Evolutionary conservation across 2,888 invertebrate genomes (phyloP).

Genomic region (Mimas tiliae): DNA sequence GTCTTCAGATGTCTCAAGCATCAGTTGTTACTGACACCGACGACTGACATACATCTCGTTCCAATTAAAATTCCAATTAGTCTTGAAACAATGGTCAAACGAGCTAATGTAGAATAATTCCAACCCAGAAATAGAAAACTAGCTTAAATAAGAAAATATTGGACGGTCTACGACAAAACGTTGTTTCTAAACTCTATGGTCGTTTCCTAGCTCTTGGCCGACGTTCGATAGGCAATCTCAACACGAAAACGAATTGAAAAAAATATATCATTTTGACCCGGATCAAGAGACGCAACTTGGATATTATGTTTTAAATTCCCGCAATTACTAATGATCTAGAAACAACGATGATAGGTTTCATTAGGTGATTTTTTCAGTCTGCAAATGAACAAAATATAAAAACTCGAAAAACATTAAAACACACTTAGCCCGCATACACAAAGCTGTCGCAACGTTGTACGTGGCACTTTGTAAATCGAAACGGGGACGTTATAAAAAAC

Average conservation of each 20-base stretch:
- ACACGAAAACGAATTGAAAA: conserved; percentile 59
- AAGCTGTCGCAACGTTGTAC: conserved; percentile 26
- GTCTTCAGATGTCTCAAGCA: no score
- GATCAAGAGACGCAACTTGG: conserved; percentile 51
- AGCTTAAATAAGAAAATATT: background rate
- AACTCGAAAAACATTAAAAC: conserved; percentile 15
- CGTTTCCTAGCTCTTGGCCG: conserved; percentile 57
- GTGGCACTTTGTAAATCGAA: conserved; percentile 53
- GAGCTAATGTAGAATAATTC: no score
- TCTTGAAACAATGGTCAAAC: no score
- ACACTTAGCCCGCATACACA: conserved; percentile 12
- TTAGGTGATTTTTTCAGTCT: background rate
- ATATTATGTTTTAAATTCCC: conserved; percentile 31
- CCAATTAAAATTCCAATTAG: no score
- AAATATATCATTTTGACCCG: conserved; percentile 57
- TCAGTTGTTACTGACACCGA: no score
- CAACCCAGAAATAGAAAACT: no score
- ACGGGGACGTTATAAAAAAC: conserved; percentile 62
- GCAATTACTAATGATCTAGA: conserved; percentile 26
- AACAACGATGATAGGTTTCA: conserved; percentile 19
- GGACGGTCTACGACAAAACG: conserved; percentile 37
- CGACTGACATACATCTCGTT: no score
- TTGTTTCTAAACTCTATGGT: conserved; percentile 44
- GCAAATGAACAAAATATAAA: background rate
- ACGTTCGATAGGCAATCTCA: conserved; percentile 66